Percentiles rank a stretch among this genome's conserved stretches.
Conservation (phyloP, 2,888 invertebrate species). For the Scrobipalpa costella region DNA sequence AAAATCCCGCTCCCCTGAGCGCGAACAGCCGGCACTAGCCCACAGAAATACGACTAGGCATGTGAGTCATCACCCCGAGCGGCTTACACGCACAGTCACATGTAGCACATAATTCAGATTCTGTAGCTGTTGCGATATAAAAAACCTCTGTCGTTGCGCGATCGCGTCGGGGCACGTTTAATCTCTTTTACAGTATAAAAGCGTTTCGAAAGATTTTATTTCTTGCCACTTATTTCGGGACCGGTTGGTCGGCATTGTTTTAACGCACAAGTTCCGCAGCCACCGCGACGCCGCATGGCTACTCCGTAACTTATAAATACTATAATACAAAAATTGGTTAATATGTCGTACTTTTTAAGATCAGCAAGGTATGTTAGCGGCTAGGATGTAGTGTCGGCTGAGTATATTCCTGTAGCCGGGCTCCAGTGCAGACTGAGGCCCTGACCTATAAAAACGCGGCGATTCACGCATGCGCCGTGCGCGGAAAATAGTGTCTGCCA, state of each 20-base stretch:
- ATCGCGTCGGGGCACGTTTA: constrained; percentile 45
- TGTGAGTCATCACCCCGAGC: constrained; percentile 53
- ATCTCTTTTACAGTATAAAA: constrained; percentile 45
- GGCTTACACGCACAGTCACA: constrained; percentile 51
- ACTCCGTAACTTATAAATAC: not conserved
- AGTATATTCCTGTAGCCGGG: constrained; percentile 63
- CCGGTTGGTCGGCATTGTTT: constrained; percentile 44
- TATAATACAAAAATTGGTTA: constrained; percentile 33
- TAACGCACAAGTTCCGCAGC: constrained; percentile 43
- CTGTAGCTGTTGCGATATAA: constrained; percentile 39
- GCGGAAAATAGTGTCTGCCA: constrained; percentile 62
- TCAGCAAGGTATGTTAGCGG: constrained; percentile 32
- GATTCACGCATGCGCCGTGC: constrained; percentile 68
- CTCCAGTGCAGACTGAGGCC: constrained; percentile 71
- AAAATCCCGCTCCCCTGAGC: constrained; percentile 35
- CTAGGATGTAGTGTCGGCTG: constrained; percentile 57
- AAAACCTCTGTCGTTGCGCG: constrained; percentile 37
- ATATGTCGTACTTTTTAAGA: constrained; percentile 42
- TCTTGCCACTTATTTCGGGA: constrained; percentile 52
- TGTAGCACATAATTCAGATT: constrained; percentile 47
- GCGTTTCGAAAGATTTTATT: constrained; percentile 48
- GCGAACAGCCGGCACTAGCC: constrained; percentile 39
- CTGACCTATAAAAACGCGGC: constrained; percentile 69
- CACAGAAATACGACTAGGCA: constrained; percentile 47
- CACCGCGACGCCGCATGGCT: constrained; percentile 28